Conservation (phyloP, 35 echinoderm and acorn worm genomes). For the Lytechinus pictus region DNA sequence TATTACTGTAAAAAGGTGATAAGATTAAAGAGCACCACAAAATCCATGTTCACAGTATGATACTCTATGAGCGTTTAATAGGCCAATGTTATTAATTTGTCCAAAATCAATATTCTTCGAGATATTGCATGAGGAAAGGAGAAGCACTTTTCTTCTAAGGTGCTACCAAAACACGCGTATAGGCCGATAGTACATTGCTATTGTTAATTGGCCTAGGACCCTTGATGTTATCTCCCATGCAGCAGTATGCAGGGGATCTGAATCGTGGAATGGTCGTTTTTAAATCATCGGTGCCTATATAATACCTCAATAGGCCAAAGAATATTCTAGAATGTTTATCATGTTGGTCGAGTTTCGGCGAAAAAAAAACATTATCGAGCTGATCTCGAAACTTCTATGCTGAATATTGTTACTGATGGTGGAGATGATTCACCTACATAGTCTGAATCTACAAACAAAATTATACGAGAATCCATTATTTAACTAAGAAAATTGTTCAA, state of each 20-base stretch:
- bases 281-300: not conserved
- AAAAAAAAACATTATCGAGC: not conserved
- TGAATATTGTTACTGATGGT: not conserved
- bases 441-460: not conserved
- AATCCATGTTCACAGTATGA: not conserved
- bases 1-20: too few relatives aligned
- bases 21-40: too few relatives aligned
- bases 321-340: not conserved
- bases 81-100: not conserved
- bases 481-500: not conserved
- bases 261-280: too few relatives aligned
- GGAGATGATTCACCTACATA: not conserved
- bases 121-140: not conserved
- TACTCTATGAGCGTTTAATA: not conserved
- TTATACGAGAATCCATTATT: not conserved
- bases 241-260: too few relatives aligned
- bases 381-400: not conserved
- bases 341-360: not conserved
- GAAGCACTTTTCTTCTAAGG: not conserved
- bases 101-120: not conserved
- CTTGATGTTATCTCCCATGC: too few relatives aligned
- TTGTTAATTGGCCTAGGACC: too few relatives aligned
- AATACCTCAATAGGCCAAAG: not conserved
- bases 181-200: too few relatives aligned
- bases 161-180: not conserved